Evolutionary conservation across 1,140 invertebrate species (phyloP), one percentile per base, ranked within the genome.

Genomic region (Chymomyza costata): DNA sequence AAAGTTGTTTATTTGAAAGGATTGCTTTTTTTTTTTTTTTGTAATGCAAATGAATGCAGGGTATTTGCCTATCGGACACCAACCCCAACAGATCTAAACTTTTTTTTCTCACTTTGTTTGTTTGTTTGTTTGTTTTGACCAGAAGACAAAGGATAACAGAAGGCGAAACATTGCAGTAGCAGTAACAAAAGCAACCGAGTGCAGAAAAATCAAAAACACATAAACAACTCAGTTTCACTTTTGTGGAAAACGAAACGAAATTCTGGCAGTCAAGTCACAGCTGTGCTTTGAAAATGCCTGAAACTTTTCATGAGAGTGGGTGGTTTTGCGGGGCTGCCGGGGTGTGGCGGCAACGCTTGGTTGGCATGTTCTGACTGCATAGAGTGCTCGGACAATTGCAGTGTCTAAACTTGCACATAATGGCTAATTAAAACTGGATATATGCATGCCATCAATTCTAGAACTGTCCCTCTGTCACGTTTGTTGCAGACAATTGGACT

Each of bases 201-300:
- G 52, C 48, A 40, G 48, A 54, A 56, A 44, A 55, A 60, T 61
- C 58, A 51, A 54, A 58, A 66, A 45, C 47, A 66, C 71, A 76
- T 76, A 76, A 76, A 76, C 71, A 76, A 76, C 71, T 76, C 71
- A 76, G 71, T 78, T 66, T 78, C 71, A 76, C 57, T 65, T 76
- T 70, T 64, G 60, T 35, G 38, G 39, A 15, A 40, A 6, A 8
- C 34, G 44, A 37, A 31, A 28, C 13, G 32, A 30, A 32, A 13
- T n/a, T n/a, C 10, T 6, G 14, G 19, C 11, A 15, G 18, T 2
- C 54, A 49, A 60, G 54, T 44, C 70, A 55, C 69, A 74, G 70
- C 70, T 76, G 70, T 52, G 66, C 64, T 45, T 55, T 54, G 49
- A 54, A 44, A 49, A 53, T 62, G 17, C 40, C 15, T 41, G 39